Evolutionary conservation across 1,140 invertebrate species (phyloP), one percentile per base, ranked within the genome.

Genomic region (Drosophila sulfurigaster): DNA sequence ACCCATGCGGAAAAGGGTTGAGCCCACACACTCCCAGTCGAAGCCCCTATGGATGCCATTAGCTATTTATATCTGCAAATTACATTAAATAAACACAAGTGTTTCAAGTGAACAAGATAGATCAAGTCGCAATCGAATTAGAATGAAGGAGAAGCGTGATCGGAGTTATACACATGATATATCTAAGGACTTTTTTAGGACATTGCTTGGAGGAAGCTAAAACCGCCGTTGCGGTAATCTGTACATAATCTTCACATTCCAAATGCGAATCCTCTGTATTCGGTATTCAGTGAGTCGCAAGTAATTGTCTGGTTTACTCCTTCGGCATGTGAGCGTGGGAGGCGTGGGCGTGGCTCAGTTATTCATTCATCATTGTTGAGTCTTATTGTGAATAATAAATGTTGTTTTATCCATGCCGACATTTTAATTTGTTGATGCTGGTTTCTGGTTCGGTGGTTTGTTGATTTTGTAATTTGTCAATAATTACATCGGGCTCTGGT

Each of bases 391-490:
- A 69, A 78, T 80, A 78, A 75, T 78, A 78, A 80, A 80, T 80
- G 78, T 80, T 80, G 75, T 78, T 81, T 81, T 81, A 75, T 79
- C 67, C 68, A 51, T 62, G 46, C 71, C 76, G 79, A 79, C 79
- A 79, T 79, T 81, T 81, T 79, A 81, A 81, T 81, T 81, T 81
- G 79, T 81, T 81, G 79, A 81, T 73, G 79, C 71, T 75, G 79
- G 76, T 81, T 81, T 81, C 66, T 59, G 76, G 79, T 72, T 81
- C 71, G 57, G 71, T 66, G 76, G 79, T 79, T 81, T 81, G 79
- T 81, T 81, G 79, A 81, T 81, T 81, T 81, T 81, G 72, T 79
- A 81, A 81, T 81, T 81, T 81, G 79, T 79, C 79, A 81, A 81
- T 81, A 81, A 81, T 81, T 81, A 79, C 76, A 78, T 71, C 59